Conservation (phyloP, 1,140 invertebrate species). For the Schlechtendalia chinensis region DNA sequence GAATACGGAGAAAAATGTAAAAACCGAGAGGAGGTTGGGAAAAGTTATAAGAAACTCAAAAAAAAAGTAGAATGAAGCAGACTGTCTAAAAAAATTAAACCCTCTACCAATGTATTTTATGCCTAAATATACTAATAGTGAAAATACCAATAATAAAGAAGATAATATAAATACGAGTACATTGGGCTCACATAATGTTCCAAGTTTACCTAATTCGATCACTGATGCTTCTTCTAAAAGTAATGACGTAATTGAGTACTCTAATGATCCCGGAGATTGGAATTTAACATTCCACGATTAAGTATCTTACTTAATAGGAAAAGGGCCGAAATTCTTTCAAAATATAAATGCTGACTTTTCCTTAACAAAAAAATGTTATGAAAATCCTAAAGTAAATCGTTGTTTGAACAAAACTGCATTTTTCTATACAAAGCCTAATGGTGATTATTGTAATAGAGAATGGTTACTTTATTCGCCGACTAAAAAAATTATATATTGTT, state of each 20-base stretch:
- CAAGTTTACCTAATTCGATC: conserved; percentile 23
- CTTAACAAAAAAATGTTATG: neutral
- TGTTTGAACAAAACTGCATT: neutral
- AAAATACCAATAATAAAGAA: conserved; percentile 17
- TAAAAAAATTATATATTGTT: conserved; percentile 23
- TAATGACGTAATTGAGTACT: conserved; percentile 10
- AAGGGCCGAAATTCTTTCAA: conserved; percentile 6
- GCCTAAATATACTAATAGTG: conserved; percentile 7
- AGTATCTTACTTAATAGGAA: neutral
- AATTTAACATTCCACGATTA: conserved; percentile 3
- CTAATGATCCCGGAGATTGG: conserved; percentile 14
- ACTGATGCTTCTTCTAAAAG: conserved; percentile 19
- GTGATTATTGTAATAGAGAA: neutral
- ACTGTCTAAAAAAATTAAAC: conserved; percentile 2
- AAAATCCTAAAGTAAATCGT: conserved; percentile 13
- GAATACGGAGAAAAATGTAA: no score
- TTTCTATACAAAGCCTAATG: conserved; percentile 10
- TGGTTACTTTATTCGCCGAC: conserved; percentile 8
- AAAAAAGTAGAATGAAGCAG: conserved; percentile 5
- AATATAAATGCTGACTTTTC: conserved; percentile 17
- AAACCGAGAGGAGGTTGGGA: conserved; percentile 1
- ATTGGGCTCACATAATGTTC: conserved; percentile 7
- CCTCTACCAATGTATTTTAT: neutral
- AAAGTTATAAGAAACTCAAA: conserved; percentile 13
- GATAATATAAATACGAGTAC: conserved; percentile 14